Conservation (phyloP, 2,797 vertebrate genomes). For the Spinibarbus caldwelli region DNA sequence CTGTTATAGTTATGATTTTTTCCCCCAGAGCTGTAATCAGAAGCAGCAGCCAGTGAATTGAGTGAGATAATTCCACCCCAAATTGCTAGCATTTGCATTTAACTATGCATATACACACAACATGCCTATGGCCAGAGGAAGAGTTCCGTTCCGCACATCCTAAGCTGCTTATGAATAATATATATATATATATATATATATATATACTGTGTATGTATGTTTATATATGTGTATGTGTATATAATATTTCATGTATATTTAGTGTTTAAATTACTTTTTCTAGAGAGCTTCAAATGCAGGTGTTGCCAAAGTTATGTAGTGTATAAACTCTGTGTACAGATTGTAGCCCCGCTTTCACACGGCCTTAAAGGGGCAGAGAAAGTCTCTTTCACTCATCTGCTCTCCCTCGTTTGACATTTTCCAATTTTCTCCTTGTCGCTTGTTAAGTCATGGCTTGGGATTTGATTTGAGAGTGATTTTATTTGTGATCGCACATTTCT, state of each 20-base stretch:
- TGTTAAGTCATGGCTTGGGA: slow-evolving; percentile 53
- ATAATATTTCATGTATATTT: not conserved
- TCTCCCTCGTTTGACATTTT: slow-evolving; percentile 55
- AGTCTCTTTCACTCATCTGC: slow-evolving; percentile 41
- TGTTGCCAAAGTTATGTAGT: not conserved
- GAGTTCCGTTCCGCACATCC: not conserved
- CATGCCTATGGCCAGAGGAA: not conserved
- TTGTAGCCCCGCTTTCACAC: not conserved
- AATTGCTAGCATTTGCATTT: not conserved
- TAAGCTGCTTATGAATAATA: not conserved
- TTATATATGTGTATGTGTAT: no score
- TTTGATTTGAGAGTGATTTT: slow-evolving; percentile 38
- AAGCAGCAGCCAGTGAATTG: not conserved
- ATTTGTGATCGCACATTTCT: slow-evolving; percentile 34
- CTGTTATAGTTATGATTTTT: not conserved
- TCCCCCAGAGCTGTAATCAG: not conserved
- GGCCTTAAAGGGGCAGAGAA: not conserved
- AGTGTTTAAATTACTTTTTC: not conserved
- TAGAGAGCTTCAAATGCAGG: not conserved
- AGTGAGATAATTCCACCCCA: not conserved
- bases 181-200: not conserved
- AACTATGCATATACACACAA: not conserved
- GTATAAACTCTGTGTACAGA: not conserved
- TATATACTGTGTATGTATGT: not conserved
- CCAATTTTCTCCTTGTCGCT: slow-evolving; percentile 56